Base-by-base conservation (phyloP, 2,113 vertebrate genomes). In the Acanthisitta chloris region DNA sequence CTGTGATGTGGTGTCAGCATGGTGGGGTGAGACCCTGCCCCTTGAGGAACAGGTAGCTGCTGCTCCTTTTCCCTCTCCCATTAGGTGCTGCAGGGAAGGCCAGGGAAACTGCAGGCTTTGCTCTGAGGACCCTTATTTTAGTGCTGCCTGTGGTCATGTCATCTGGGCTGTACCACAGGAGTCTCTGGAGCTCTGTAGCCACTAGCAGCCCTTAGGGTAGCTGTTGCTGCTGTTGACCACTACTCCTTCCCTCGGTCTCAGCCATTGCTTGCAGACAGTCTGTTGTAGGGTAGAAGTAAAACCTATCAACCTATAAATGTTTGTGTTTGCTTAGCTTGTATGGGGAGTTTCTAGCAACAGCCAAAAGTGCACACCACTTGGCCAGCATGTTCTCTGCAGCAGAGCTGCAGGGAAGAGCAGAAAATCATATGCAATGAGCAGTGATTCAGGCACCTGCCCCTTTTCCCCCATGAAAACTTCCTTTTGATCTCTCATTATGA, bases 11-110 rank as follows among this genome's bases (percentile, higher is more conserved):
- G 48, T 49, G 48, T 33, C 1, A 1, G 29, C 3, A 3, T 0
- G 1, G 36, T 59, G 61, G 29, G 34, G 14, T 72, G 24, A 34
- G 34, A 78, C 14, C 8, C 7, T 43, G 28, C 15, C 15, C 14
- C 1, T 0, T 0, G 1, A n/a, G 33, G 43, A 76, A 2, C 23
- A 16, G n/a, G 10, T 77, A 3, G 0, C n/a, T 91, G n/a, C 59
- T 81, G 34, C 31, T 67, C 31, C 69, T 18, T 34, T 45, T 59
- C 48, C 48, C 0, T 40, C 33, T 85, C 49, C 66, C 1, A 0
- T 46, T 7, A 12, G 11, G 12, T 74, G 49, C 54, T 40, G 18
- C 49, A 23, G 58, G 70, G 43, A 46, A 42, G 52, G 20, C 24
- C 29, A 33, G n/a, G 12, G 21, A n/a, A 84, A n/a, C 16, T 6